Percentiles rank a stretch among this genome's conserved stretches.
These are phyloP conservation scores for Schizothorax lantsangensis DNA, from an alignment of 2,797 vertebrate species.

Conservation along the genomic window DNA sequence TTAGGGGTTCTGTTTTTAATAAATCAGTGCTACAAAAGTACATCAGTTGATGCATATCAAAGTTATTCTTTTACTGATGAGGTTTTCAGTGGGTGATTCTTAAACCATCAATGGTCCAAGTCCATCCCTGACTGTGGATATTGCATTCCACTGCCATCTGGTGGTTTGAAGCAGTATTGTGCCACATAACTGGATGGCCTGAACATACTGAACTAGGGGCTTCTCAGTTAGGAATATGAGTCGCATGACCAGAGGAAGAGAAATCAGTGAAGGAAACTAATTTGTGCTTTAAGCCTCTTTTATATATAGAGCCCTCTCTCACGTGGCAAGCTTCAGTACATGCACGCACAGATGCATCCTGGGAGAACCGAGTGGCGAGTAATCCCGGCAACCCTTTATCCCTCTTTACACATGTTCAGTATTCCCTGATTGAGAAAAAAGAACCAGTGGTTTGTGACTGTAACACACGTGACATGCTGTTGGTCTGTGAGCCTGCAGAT, in stretches of 20 bases:
- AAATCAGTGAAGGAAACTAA: conserved; percentile 55
- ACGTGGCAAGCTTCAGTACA: conserved; percentile 35
- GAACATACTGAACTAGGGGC: conserved; percentile 58
- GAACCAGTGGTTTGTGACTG: conserved; percentile 54
- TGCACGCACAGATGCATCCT: conserved; percentile 34
- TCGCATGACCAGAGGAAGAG: conserved; percentile 1
- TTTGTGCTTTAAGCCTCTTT: conserved; percentile 65
- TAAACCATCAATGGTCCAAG: not conserved
- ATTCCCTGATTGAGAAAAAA: conserved; percentile 76
- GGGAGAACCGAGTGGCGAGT: conserved; percentile 37
- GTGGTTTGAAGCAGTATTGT: conserved; percentile 47
- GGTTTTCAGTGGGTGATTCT: not conserved
- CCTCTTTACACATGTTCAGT: conserved; percentile 66
- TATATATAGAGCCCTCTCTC: conserved; percentile 32
- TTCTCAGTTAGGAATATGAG: conserved; percentile 45
- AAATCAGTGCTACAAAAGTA: not conserved
- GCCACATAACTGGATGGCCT: conserved; percentile 52
- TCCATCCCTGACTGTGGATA: not conserved
- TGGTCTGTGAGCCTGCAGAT: conserved; percentile 56
- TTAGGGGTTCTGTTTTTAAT: not conserved
- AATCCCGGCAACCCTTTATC: conserved; percentile 62
- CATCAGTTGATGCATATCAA: not conserved
- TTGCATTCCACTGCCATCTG: conserved; percentile 55
- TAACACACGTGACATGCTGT: conserved; percentile 68
- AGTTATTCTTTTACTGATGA: not conserved